A percentile compares a stretch with the other conserved stretches of the same genome.
Evolutionary conservation across 1,140 invertebrate genomes (phyloP).

Genomic region (Drosophila persimilis): DNA sequence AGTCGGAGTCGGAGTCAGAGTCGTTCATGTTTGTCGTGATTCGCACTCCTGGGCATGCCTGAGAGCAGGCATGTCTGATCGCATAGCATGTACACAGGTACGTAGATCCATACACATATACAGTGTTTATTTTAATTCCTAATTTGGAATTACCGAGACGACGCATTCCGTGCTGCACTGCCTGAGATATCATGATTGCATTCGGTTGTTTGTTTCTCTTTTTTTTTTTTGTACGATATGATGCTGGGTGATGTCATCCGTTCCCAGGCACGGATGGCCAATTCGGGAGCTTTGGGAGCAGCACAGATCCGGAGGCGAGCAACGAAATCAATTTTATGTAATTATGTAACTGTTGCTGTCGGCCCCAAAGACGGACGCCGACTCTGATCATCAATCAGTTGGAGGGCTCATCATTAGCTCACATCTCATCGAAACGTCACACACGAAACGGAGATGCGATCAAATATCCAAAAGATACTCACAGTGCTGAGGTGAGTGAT

Average conservation of each 20-base stretch:
- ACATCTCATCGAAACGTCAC: conserved; percentile 12
- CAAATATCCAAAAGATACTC: neutral
- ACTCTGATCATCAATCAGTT: conserved; percentile 38
- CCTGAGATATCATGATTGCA: conserved; percentile 23
- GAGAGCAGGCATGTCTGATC: neutral
- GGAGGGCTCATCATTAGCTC: conserved; percentile 34
- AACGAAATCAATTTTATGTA: conserved; percentile 66
- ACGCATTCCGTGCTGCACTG: conserved; percentile 65
- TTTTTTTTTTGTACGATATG: neutral
- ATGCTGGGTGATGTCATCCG: conserved; percentile 50
- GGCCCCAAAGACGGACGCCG: conserved; percentile 9
- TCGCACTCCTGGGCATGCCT: neutral
- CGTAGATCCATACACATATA: conserved; percentile 10
- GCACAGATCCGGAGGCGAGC: conserved; percentile 45
- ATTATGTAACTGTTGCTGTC: conserved; percentile 66
- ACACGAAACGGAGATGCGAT: conserved; percentile 5
- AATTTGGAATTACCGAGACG: conserved; percentile 65
- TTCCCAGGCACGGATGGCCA: conserved; percentile 1
- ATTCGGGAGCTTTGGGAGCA: conserved; percentile 50
- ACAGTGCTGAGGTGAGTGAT: too few species aligned
- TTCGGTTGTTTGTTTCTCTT: conserved; percentile 10
- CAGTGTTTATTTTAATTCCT: conserved; percentile 62
- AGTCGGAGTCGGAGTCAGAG: neutral
- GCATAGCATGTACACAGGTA: neutral
- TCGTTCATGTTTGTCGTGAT: conserved; percentile 43